Conservation (phyloP, 1,140 invertebrate species). For the Solenopsis invicta region DNA sequence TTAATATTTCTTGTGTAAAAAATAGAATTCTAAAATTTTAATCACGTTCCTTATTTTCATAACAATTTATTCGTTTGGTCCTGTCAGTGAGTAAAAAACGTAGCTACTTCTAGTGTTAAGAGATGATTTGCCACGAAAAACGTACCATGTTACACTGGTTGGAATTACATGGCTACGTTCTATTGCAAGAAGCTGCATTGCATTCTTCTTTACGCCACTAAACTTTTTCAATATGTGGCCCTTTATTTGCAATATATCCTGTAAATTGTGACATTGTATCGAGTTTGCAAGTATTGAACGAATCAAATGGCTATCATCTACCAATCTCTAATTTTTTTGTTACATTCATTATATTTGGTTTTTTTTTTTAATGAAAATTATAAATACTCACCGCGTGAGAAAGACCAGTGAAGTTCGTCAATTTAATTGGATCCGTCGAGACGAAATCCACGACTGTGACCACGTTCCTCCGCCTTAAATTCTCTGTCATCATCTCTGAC, state of each 20-base stretch:
- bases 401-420: conserved; percentile 83
- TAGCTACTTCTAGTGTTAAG: neutral
- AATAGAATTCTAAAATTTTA: no score
- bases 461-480: conserved; percentile 87
- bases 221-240: conserved; percentile 82
- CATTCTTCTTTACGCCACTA: conserved; percentile 79
- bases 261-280: neutral
- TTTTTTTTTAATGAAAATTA: neutral
- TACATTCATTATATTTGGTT: neutral
- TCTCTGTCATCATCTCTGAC: conserved; percentile 84
- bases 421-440: conserved; percentile 85
- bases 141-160: conserved; percentile 85
- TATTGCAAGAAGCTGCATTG: conserved; percentile 77
- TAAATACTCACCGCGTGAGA: conserved; percentile 84
- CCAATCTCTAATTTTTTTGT: neutral
- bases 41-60: no score
- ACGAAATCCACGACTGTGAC: conserved; percentile 89
- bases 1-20: no score
- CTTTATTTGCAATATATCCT: conserved; percentile 85
- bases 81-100: no score
- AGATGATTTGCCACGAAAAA: neutral
- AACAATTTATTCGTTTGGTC: no score
- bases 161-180: conserved; percentile 81
- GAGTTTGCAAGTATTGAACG: neutral
- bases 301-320: neutral